phyloP scores from a whole-genome alignment of 1,140 invertebrate species.

The Calliphora vicina region DNA sequence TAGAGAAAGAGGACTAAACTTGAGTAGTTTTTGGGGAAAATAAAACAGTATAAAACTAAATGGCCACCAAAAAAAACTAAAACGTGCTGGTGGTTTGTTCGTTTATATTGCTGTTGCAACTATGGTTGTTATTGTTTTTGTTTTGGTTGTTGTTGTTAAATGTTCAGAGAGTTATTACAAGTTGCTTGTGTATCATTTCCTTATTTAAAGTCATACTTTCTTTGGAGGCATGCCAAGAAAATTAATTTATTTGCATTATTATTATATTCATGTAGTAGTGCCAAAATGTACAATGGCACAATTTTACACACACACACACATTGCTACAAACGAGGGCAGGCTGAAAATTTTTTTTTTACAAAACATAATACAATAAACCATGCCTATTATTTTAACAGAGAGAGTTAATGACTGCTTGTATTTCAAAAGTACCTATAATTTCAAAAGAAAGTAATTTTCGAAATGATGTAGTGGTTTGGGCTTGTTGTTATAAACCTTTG shows the following conservation, averaged over 20 bases:
- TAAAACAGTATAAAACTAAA: neutral
- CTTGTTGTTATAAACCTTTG: no score
- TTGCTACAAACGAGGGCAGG: no score
- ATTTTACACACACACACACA: neutral
- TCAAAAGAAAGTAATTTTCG: no score
- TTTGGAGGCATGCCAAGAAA: neutral
- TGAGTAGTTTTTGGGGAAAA: neutral
- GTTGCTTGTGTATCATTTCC: slow-evolving; percentile 12
- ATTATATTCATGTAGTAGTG: slow-evolving; percentile 1
- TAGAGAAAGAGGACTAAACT: neutral
- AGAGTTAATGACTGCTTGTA: no score
- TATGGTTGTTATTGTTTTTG: neutral
- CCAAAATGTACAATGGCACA: no score
- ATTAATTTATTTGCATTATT: slow-evolving; percentile 17
- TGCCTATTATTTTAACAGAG: no score
- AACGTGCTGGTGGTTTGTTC: neutral
- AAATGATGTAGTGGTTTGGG: no score
- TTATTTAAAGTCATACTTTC: slow-evolving; percentile 14
- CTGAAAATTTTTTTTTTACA: no score
- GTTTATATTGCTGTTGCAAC: neutral
- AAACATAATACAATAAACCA: no score
- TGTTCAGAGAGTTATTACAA: neutral
- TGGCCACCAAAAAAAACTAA: neutral
- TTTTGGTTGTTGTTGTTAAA: neutral
- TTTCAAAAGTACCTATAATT: no score